Conservation (phyloP, 2,797 vertebrate genomes). For the Ptychobarbus kaznakovi region DNA sequence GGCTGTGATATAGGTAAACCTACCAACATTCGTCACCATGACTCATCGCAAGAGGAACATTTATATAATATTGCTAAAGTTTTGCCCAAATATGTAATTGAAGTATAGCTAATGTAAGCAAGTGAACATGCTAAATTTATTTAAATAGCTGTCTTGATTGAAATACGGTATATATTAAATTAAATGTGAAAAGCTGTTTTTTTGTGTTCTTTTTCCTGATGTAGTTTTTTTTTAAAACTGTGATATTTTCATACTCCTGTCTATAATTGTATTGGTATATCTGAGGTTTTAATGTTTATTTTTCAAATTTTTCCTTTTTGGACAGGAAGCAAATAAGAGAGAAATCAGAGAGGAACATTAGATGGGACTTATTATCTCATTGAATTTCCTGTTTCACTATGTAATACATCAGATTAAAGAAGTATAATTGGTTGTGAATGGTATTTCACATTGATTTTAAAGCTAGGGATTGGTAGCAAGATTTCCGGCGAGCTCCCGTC, state of each 20-base stretch:
- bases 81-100: not conserved
- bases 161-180: no score
- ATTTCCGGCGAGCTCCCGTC: slow-evolving; percentile 43
- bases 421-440: not conserved
- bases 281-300: not conserved
- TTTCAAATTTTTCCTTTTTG: not conserved
- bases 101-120: not conserved
- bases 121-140: not conserved
- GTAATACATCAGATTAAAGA: not conserved
- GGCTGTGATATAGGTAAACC: no score
- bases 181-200: no score
- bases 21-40: no score
- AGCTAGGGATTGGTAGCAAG: not conserved
- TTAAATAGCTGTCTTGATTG: not conserved
- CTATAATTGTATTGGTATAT: not conserved
- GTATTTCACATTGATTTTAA: slow-evolving; percentile 3
- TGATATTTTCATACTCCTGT: not conserved
- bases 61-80: not conserved
- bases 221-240: no score
- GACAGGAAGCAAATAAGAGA: not conserved
- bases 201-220: no score
- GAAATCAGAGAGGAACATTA: not conserved
- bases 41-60: not conserved
- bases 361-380: not conserved
- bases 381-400: not conserved